Conservation (phyloP, 2,888 invertebrate genomes). For the Noctua fimbriata region DNA sequence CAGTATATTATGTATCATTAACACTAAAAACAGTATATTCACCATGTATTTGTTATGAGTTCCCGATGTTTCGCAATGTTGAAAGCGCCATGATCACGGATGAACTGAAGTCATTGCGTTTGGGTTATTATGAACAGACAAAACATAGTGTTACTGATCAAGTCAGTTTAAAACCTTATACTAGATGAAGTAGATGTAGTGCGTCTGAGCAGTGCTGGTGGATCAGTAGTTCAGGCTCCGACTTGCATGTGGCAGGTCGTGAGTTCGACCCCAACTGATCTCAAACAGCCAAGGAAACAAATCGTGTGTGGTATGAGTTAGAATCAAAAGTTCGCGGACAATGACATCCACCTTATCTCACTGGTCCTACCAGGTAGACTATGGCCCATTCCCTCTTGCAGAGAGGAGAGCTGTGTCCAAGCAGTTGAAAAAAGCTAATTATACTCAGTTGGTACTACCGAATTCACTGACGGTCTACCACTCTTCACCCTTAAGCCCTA, state of each 20-base stretch:
- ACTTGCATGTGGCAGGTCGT: neutral
- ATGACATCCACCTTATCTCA: neutral
- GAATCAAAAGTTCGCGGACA: neutral
- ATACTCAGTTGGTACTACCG: neutral
- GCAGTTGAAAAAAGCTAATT: neutral
- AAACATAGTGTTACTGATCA: neutral
- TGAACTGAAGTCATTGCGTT: neutral
- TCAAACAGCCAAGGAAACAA: neutral
- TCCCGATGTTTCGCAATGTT: neutral
- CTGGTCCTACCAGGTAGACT: neutral
- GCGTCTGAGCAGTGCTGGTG: neutral
- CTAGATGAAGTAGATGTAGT: neutral
- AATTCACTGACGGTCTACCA: too few species aligned
- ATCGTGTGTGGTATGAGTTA: neutral
- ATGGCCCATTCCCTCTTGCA: neutral
- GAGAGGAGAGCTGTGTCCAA: neutral
- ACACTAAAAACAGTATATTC: neutral
- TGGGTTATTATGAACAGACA: neutral
- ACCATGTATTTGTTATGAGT: neutral
- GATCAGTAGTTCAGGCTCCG: neutral
- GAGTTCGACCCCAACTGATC: neutral
- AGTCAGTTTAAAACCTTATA: too few species aligned
- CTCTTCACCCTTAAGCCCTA: too few species aligned
- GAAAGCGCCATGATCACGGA: neutral
- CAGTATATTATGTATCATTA: too few species aligned